Conservation (phyloP, 35 echinoderm and acorn worm genomes). For the Diadema setosum region DNA sequence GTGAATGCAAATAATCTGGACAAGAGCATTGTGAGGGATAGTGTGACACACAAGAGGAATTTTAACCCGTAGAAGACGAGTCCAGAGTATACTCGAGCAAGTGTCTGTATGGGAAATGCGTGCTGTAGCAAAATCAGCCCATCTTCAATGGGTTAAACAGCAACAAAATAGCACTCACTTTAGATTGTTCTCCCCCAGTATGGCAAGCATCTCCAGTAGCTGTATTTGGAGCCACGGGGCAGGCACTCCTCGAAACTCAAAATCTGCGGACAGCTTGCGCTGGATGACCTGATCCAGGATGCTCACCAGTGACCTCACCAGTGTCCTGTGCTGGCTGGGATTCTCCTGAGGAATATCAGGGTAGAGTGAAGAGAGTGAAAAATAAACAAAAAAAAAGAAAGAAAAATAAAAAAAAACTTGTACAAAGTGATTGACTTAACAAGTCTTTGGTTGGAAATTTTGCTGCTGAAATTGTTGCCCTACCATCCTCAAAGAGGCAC, state of each 20-base stretch:
- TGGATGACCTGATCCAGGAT: slow-evolving; percentile 71
- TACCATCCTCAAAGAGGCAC: too few species aligned
- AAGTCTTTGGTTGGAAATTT: too few species aligned
- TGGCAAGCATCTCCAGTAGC: slow-evolving; percentile 81
- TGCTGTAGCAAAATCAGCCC: too few species aligned
- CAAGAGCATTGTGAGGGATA: too few species aligned
- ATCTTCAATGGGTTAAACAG: too few species aligned
- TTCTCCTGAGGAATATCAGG: slow-evolving; percentile 73
- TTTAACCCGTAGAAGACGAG: too few species aligned
- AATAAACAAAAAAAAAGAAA: background rate
- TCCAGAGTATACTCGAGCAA: too few species aligned
- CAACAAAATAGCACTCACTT: slow-evolving; percentile 62
- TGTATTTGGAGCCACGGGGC: slow-evolving; percentile 95
- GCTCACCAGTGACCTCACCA: slow-evolving; percentile 71
- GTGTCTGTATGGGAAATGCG: too few species aligned
- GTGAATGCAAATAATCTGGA: too few species aligned
- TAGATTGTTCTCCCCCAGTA: slow-evolving; percentile 59
- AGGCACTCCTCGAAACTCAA: slow-evolving; percentile 77
- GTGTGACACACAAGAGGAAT: too few species aligned
- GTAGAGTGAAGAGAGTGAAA: background rate
- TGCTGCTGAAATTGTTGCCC: too few species aligned
- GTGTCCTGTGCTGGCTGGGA: slow-evolving; percentile 47
- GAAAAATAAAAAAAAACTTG: background rate
- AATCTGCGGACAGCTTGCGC: slow-evolving; percentile 61
- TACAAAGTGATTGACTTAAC: too few species aligned